Percentiles rank a stretch among this genome's conserved stretches.
phyloP scores from a whole-genome alignment of 2,797 vertebrate species.

The Etheostoma perlongum region DNA sequence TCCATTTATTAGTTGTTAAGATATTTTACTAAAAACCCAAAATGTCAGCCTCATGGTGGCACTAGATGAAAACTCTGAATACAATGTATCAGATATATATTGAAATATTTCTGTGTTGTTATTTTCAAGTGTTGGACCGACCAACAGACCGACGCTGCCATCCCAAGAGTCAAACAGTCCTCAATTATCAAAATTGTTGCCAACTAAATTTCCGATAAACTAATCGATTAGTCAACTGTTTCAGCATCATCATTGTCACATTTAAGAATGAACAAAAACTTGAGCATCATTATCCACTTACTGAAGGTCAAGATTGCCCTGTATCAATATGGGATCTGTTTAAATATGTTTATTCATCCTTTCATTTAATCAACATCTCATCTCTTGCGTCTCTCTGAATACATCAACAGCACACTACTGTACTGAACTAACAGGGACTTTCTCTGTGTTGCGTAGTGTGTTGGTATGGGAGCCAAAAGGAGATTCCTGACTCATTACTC shows the following conservation, averaged over 20 bases:
- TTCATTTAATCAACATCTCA: neutral
- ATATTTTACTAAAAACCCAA: neutral
- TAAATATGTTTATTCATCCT: constrained; percentile 16
- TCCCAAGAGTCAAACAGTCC: neutral
- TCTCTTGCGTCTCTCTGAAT: constrained; percentile 26
- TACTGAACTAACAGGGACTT: constrained; percentile 71
- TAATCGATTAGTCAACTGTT: neutral
- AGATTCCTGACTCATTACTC: constrained; percentile 79
- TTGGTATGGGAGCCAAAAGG: constrained; percentile 81
- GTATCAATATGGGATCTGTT: neutral
- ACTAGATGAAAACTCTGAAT: too few relatives aligned
- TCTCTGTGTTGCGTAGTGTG: constrained; percentile 75
- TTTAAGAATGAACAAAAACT: neutral
- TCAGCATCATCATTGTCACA: neutral
- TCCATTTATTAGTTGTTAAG: neutral
- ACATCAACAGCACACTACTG: constrained; percentile 55
- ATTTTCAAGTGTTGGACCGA: neutral
- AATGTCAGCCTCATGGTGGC: too few relatives aligned
- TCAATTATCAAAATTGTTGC: neutral
- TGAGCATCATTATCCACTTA: neutral
- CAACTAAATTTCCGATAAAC: neutral
- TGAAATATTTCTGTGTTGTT: neutral
- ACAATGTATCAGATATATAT: too few relatives aligned
- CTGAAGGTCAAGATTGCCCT: neutral
- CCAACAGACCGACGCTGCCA: neutral